A percentile compares a stretch with the other conserved stretches of the same genome.
phyloP scores from a whole-genome alignment of 2,797 vertebrate genomes.

The Alexandromys oeconomus region DNA sequence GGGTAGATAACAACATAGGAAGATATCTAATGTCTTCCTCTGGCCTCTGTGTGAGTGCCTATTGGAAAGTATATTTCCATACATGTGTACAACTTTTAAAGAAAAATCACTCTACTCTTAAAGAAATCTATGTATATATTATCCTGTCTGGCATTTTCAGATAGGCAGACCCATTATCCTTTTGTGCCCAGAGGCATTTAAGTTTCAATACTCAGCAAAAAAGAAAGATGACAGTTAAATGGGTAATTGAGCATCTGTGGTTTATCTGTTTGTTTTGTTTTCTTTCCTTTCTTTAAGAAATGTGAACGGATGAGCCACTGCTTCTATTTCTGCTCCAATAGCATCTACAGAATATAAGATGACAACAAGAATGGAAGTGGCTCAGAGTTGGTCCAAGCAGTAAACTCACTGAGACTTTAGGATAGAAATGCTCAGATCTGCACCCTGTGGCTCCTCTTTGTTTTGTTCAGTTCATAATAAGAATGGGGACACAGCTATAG shows the following conservation, averaged over 20 bases:
- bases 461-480: neutral
- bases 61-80: neutral
- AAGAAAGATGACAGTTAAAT: neutral
- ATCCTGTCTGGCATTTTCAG: neutral
- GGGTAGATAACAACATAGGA: neutral
- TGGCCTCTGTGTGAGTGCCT: neutral
- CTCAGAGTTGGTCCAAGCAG: neutral
- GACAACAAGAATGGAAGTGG: neutral
- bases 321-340: conserved; percentile 45
- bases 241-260: conserved; percentile 57
- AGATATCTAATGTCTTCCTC: neutral
- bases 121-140: neutral
- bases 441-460: neutral
- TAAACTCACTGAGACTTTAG: neutral
- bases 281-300: neutral
- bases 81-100: neutral
- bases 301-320: conserved; percentile 12
- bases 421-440: neutral
- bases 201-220: neutral
- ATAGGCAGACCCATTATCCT: neutral
- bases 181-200: neutral
- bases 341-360: neutral
- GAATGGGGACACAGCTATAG: neutral
- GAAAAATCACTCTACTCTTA: neutral
- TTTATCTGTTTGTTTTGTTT: conserved; percentile 53